A percentile compares a stretch with the other conserved stretches of the same genome.
These are phyloP conservation scores for Aurelia aurita DNA, from an alignment of 30 jellyfish, hydroid and myxozoan species.

Conservation along the genomic window DNA sequence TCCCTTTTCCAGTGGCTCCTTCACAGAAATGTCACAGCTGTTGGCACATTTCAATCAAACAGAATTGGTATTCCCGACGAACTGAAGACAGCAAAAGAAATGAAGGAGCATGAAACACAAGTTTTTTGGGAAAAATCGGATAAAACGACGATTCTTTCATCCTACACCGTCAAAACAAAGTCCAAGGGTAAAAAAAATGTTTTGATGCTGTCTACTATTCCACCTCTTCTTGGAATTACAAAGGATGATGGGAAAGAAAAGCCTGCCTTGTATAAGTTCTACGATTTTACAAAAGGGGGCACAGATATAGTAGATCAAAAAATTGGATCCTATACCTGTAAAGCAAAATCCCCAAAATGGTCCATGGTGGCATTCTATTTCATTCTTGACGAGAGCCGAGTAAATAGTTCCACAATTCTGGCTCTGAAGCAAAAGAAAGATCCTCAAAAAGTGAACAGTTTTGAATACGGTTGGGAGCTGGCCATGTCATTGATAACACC, in stretches of 20 bases:
- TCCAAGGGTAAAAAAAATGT: constrained; percentile 64
- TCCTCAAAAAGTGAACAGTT: constrained; percentile 11
- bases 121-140: constrained; percentile 30
- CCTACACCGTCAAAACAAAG: constrained; percentile 48
- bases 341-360: constrained; percentile 35
- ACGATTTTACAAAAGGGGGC: constrained; percentile 64
- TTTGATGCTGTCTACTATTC: constrained; percentile 40
- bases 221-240: constrained; percentile 57
- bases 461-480: constrained; percentile 45
- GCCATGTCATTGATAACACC: constrained; percentile 43
- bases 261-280: constrained; percentile 53
- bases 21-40: constrained; percentile 29
- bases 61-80: constrained; percentile 46
- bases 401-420: constrained; percentile 30
- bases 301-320: constrained; percentile 38
- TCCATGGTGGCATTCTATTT: constrained; percentile 45
- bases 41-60: constrained; percentile 55
- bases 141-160: background rate
- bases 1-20: constrained; percentile 51
- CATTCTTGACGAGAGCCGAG: constrained; percentile 46
- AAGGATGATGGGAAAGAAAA: constrained; percentile 44
- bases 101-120: background rate
- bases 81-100: constrained; percentile 11
- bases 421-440: constrained; percentile 44
- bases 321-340: constrained; percentile 25